Evolutionary conservation across 2,113 vertebrate genomes (phyloP).

Genomic region (western clawed frog (Xenopus tropicalis)): DNA sequence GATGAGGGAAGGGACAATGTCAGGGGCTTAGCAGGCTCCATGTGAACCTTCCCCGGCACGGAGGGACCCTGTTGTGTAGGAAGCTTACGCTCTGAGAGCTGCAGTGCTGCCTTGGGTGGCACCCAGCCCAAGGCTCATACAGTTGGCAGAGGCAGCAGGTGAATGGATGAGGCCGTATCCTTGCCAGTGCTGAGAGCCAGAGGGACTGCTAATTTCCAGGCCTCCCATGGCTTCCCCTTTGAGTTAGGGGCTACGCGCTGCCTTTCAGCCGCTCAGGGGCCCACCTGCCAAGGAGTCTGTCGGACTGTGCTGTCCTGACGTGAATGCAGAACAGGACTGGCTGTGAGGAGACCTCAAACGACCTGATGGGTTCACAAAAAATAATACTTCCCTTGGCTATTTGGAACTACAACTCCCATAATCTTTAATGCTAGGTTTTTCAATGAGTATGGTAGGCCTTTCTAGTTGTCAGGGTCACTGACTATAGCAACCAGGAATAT

Average conservation of each 20-base stretch:
- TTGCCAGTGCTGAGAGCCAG: constrained; percentile 31
- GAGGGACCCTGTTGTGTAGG: constrained; percentile 50
- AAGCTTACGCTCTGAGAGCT: constrained; percentile 51
- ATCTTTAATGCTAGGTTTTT: too few species aligned
- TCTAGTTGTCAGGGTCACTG: too few species aligned
- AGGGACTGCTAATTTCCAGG: constrained; percentile 20
- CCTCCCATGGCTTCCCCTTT: constrained; percentile 2
- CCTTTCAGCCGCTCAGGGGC: neutral
- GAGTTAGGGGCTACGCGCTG: neutral
- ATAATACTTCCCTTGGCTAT: too few species aligned
- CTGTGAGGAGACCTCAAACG: neutral
- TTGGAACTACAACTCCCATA: too few species aligned
- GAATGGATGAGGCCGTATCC: constrained; percentile 53
- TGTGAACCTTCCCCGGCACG: constrained; percentile 43
- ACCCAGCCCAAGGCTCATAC: constrained; percentile 55
- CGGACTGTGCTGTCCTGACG: neutral
- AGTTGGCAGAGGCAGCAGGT: constrained; percentile 56
- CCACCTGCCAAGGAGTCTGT: neutral
- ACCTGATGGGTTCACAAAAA: too few species aligned
- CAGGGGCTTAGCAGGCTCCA: constrained; percentile 33
- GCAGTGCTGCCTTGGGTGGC: constrained; percentile 49
- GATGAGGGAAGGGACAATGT: constrained; percentile 16
- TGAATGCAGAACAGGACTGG: neutral
- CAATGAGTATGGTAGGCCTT: too few species aligned
- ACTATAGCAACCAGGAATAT: too few species aligned